These are phyloP conservation scores for Frankliniella fusca DNA, from an alignment of 2,888 invertebrate species.

Conservation along the genomic window DNA sequence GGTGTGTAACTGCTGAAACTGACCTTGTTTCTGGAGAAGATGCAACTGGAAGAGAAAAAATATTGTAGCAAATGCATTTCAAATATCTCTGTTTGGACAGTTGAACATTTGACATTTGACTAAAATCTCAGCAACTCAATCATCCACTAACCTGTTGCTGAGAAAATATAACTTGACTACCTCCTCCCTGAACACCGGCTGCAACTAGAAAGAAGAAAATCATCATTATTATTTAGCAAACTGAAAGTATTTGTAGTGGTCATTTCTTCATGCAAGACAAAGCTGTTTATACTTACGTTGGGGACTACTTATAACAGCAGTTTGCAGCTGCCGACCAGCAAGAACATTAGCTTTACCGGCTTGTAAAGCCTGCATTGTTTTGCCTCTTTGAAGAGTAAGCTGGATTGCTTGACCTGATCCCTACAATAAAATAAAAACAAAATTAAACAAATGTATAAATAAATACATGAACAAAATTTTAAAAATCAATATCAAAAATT, in stretches of 20 bases:
- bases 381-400: constrained; percentile 1
- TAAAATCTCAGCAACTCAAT: neutral
- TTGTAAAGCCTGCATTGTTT: neutral
- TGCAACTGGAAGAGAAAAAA: neutral
- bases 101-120: neutral
- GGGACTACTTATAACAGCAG: neutral
- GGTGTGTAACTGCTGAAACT: neutral
- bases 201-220: neutral
- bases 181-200: neutral
- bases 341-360: neutral
- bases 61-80: neutral
- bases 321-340: neutral
- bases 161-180: neutral
- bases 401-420: constrained; percentile 5
- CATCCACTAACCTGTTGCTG: neutral
- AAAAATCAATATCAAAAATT: too few species aligned
- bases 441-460: neutral
- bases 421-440: neutral
- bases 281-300: neutral
- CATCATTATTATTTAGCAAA: too few species aligned
- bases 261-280: too few species aligned
- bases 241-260: too few species aligned
- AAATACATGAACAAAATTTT: neutral
- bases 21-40: constrained; percentile 1
- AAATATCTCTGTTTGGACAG: neutral